A percentile compares a stretch with the other conserved stretches of the same genome.
Conservation (phyloP, 1,140 invertebrate genomes). For the Euglossa dilemma region DNA sequence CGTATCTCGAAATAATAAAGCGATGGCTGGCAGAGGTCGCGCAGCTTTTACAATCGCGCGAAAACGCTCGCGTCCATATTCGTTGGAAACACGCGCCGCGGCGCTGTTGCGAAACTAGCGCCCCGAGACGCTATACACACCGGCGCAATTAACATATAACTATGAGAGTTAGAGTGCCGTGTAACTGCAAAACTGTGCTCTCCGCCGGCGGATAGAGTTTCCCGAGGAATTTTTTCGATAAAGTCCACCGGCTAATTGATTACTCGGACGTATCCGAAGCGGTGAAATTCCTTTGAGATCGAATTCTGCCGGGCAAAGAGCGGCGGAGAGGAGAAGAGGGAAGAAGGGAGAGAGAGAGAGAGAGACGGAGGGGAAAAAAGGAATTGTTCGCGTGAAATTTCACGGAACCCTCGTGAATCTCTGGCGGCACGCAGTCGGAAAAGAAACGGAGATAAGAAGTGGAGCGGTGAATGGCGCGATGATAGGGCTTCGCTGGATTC, state of each 20-base stretch:
- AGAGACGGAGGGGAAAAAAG: background rate
- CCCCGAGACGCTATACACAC: background rate
- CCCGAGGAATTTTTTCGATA: background rate
- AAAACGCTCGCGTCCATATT: background rate
- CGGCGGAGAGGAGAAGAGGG: no score
- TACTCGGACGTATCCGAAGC: conserved; percentile 1
- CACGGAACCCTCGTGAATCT: conserved; percentile 38
- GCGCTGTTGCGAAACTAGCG: background rate
- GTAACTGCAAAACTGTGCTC: background rate
- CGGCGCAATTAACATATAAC: background rate
- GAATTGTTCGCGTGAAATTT: conserved; percentile 37
- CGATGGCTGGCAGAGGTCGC: no score
- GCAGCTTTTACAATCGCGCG: background rate
- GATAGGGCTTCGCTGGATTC: conserved; percentile 18
- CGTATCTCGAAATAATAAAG: no score
- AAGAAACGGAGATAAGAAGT: conserved; percentile 44
- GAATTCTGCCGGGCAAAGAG: background rate
- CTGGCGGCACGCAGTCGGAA: conserved; percentile 18
- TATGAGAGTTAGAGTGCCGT: background rate
- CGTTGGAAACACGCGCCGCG: background rate
- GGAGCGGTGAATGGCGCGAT: conserved; percentile 16
- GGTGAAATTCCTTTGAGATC: conserved; percentile 35
- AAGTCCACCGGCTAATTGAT: conserved; percentile 29
- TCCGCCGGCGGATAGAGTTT: background rate
- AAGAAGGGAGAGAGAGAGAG: background rate